Conservation (phyloP, 2,888 invertebrate genomes). For the Vesta saturnalis region DNA sequence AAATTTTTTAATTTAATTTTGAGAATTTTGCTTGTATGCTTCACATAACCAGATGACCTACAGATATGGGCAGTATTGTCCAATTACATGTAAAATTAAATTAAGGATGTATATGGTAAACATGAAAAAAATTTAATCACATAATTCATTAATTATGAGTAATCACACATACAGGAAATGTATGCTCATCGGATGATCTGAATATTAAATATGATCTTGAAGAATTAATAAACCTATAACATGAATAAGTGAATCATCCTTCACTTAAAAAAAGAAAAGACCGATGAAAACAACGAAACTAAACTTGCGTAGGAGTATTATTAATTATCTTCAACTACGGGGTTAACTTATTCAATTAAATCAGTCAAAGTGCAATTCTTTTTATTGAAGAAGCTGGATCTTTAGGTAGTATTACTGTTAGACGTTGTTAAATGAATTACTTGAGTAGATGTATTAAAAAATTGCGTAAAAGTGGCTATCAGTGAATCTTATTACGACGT, state of each 20-base stretch:
- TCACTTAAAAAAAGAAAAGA: constrained; percentile 15
- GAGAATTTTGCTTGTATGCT: too few species aligned
- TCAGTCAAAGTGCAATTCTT: constrained; percentile 21
- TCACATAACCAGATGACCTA: too few species aligned
- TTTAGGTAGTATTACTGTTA: background rate
- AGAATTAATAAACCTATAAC: constrained; percentile 12
- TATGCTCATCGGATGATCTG: background rate
- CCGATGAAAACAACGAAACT: constrained; percentile 26
- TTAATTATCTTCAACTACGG: constrained; percentile 36
- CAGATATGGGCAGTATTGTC: too few species aligned
- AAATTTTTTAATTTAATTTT: too few species aligned
- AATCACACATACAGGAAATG: background rate
- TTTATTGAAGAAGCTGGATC: background rate
- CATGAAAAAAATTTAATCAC: too few species aligned
- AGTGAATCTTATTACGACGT: constrained; percentile 54
- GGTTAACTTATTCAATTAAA: constrained; percentile 40
- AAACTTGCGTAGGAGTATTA: constrained; percentile 33
- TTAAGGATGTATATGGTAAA: too few species aligned
- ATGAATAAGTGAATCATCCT: constrained; percentile 35
- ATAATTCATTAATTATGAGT: too few species aligned
- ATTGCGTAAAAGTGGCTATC: constrained; percentile 45
- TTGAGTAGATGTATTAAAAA: constrained; percentile 2
- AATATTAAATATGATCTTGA: background rate
- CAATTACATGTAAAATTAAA: too few species aligned
- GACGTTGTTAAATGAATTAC: background rate